Percentiles rank a stretch among this genome's conserved stretches.
phyloP scores from a whole-genome alignment of 2,113 vertebrate species.

The Clupea harengus region DNA sequence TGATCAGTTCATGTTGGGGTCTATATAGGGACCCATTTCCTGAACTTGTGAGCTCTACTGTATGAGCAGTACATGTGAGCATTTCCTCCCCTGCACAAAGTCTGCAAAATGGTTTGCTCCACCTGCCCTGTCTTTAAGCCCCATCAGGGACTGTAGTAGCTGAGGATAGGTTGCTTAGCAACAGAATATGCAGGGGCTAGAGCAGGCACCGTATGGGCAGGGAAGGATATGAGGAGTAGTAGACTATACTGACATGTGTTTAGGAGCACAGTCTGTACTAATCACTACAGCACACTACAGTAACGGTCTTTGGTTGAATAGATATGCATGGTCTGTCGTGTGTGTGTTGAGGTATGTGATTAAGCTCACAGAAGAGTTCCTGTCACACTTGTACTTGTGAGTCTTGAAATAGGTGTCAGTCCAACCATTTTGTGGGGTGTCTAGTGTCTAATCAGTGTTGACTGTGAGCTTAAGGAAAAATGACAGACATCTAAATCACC shows the following conservation, averaged over 20 bases:
- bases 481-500: not conserved
- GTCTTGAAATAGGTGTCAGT: not conserved
- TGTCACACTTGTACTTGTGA: too few relatives aligned
- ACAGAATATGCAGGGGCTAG: conserved; percentile 52
- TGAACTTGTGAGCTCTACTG: not conserved
- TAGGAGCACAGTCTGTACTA: not conserved
- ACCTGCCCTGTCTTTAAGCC: conserved; percentile 49
- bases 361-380: not conserved
- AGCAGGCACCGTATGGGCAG: conserved; percentile 25
- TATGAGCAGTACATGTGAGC: conserved; percentile 7
- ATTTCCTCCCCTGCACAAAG: conserved; percentile 20
- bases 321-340: not conserved
- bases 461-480: not conserved
- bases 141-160: conserved; percentile 52
- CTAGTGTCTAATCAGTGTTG: not conserved
- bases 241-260: not conserved
- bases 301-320: not conserved
- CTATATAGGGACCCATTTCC: not conserved
- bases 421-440: not conserved
- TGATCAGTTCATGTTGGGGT: not conserved
- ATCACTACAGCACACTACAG: not conserved
- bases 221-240: conserved; percentile 13
- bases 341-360: not conserved
- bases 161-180: conserved; percentile 58
- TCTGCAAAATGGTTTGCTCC: conserved; percentile 47